Evolutionary conservation across 2,888 invertebrate genomes (phyloP), one percentile per base, ranked within the genome.

Genomic region (Drosophila monieri): DNA sequence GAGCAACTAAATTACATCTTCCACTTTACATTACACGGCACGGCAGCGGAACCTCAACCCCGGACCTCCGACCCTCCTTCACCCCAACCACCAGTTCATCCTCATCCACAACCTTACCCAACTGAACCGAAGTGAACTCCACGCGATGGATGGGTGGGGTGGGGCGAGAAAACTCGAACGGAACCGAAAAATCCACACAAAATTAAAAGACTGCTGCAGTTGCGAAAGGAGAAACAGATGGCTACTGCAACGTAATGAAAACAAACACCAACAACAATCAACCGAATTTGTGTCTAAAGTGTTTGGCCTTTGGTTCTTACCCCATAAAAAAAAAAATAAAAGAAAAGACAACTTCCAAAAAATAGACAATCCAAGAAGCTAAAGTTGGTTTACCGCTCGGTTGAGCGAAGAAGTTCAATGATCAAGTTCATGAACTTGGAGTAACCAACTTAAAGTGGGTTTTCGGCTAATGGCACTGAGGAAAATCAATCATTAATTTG

Each of bases 371-470:
- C 51, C 58, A 6, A 18, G 59, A 47, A 67, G 44, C 73, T 74
- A 48, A 76, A 81, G 78, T 84, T 84, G 68, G 72, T 68, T 78
- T 72, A 73, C 72, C 71, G 75, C 80, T 83, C 79, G 69, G 65
- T 61, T 80, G 73, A 49, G 60, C 74, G 62, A 62, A 71, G 69
- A 83, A 83, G 81, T 83, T 83, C 88, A 88, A 83, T 88, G 88
- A 77, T 78, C 85, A 85, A 85, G 84, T 85, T 85, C 84, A 88
- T 85, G 89, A 88, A 85, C 89, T 88, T 85, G 89, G 74, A 25
- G 15, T n/a, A 25, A 62, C 35, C 44, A 66, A 73, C 71, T 85
- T 72, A 51, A 56, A 74, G 81, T 76, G 73, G 81, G 76, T 77
- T 80, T 73, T 53, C 62, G 44, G 54, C 25, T 57, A 27, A 44